Percentiles rank a stretch among this genome's conserved stretches.
phyloP scores from a whole-genome alignment of 2,113 vertebrate species.

The Nestor notabilis region DNA sequence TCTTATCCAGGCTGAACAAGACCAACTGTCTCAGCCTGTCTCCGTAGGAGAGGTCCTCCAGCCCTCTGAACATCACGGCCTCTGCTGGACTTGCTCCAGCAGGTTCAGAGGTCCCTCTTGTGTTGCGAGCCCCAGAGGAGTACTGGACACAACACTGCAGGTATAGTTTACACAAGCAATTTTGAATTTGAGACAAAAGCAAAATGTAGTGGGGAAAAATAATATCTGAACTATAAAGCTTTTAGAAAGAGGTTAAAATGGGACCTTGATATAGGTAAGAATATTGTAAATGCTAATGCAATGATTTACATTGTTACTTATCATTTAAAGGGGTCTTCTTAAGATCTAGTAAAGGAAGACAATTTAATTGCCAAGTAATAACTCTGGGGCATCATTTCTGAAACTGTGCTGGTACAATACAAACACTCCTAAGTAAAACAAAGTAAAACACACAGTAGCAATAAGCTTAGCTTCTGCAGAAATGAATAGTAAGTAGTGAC shows the following conservation, averaged over 20 bases:
- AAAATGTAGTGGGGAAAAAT: not conserved
- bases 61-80: not conserved
- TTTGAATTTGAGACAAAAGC: not conserved
- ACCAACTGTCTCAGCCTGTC: not conserved
- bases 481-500: not conserved
- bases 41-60: not conserved
- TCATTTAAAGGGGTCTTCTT: not conserved
- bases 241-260: not conserved
- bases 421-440: not conserved
- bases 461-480: not conserved
- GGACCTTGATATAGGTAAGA: not conserved
- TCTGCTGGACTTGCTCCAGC: not conserved
- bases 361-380: not conserved
- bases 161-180: not conserved
- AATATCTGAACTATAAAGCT: not conserved
- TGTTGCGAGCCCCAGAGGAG: not conserved
- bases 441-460: rapidly evolving
- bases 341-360: not conserved
- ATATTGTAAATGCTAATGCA: not conserved
- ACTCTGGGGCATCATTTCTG: not conserved
- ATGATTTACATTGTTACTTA: not conserved
- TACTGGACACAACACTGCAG: not conserved
- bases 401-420: not conserved
- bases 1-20: not conserved
- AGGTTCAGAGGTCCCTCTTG: not conserved